Percentiles rank a stretch among this genome's conserved stretches.
These are phyloP conservation scores for Caenorhabditis sulstoni DNA, from an alignment of 2,888 invertebrate genomes.

Conservation along the genomic window DNA sequence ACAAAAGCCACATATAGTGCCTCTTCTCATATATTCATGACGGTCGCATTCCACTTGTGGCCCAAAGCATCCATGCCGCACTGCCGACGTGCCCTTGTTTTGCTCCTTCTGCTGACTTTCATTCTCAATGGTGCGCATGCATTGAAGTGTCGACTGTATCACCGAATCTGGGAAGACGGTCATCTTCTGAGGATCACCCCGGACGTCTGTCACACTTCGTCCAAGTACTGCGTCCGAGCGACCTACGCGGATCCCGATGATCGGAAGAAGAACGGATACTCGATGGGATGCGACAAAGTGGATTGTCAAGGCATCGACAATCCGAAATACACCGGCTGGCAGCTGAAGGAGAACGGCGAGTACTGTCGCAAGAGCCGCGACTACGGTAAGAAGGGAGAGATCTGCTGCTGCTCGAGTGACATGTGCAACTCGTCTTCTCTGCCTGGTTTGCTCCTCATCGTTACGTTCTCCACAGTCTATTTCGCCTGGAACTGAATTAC, in stretches of 20 bases:
- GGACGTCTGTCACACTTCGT: conserved; percentile 62
- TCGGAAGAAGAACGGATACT: conserved; percentile 73
- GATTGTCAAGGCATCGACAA: conserved; percentile 67
- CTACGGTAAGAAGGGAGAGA: conserved; percentile 70
- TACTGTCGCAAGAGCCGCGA: conserved; percentile 69
- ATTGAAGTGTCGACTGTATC: conserved; percentile 66
- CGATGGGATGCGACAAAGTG: conserved; percentile 72
- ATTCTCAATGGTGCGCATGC: conserved; percentile 35
- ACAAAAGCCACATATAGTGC: conserved; percentile 51
- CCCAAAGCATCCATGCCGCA: conserved; percentile 49
- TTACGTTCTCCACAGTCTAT: conserved; percentile 1
- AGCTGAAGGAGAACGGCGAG: conserved; percentile 40
- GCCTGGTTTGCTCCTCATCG: conserved; percentile 3
- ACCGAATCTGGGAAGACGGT: conserved; percentile 68
- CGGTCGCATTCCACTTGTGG: conserved; percentile 53
- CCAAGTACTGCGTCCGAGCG: conserved; percentile 64
- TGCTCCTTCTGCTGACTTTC: conserved; percentile 37
- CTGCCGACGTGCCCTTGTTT: conserved; percentile 51
- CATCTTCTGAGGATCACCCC: conserved; percentile 65
- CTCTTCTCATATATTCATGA: conserved; percentile 60
- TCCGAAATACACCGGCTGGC: conserved; percentile 64
- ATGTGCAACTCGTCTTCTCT: conserved; percentile 66
- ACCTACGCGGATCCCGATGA: conserved; percentile 66
- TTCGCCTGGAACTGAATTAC: conserved; percentile 9
- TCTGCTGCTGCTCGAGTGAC: conserved; percentile 73